Percentiles rank a stretch among this genome's conserved stretches.
phyloP scores from a whole-genome alignment of 1,140 invertebrate species.

The Scaptomyza graminum region DNA sequence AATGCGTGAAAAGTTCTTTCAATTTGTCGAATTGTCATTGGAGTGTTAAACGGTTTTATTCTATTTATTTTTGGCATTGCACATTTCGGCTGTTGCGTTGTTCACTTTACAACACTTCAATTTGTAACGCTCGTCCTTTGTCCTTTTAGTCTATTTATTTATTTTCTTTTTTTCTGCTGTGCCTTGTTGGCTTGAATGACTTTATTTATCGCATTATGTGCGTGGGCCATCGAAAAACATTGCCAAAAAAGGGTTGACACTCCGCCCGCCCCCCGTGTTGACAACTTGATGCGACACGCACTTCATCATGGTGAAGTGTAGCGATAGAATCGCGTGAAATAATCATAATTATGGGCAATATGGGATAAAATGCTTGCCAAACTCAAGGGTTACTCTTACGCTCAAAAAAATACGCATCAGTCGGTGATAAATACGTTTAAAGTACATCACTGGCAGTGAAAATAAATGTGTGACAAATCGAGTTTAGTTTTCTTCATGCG shows the following conservation, averaged over 20 bases:
- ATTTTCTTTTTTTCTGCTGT: constrained; percentile 9
- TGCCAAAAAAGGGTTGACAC: constrained; percentile 54
- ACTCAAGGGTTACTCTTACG: constrained; percentile 5
- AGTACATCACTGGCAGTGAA: background rate
- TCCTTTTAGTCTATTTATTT: constrained; percentile 14
- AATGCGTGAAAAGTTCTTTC: constrained; percentile 62
- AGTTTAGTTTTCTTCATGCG: background rate
- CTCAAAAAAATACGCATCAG: background rate
- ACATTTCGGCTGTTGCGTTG: constrained; percentile 57
- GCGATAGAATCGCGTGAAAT: constrained; percentile 52
- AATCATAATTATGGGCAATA: constrained; percentile 47
- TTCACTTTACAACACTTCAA: constrained; percentile 66
- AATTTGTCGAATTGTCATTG: constrained; percentile 55
- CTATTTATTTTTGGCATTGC: constrained; percentile 65
- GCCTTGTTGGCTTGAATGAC: constrained; percentile 46
- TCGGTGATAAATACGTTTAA: too few species aligned
- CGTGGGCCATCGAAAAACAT: constrained; percentile 32
- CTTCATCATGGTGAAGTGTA: constrained; percentile 16
- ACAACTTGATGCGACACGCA: constrained; percentile 45
- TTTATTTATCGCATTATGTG: constrained; percentile 66
- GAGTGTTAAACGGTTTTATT: constrained; percentile 71
- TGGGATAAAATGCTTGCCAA: constrained; percentile 13
- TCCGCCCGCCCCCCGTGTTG: constrained; percentile 25
- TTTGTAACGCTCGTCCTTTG: constrained; percentile 57
- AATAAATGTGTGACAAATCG: constrained; percentile 6